Conservation (phyloP, 2,888 invertebrate species). For the Epirrita christyi region DNA sequence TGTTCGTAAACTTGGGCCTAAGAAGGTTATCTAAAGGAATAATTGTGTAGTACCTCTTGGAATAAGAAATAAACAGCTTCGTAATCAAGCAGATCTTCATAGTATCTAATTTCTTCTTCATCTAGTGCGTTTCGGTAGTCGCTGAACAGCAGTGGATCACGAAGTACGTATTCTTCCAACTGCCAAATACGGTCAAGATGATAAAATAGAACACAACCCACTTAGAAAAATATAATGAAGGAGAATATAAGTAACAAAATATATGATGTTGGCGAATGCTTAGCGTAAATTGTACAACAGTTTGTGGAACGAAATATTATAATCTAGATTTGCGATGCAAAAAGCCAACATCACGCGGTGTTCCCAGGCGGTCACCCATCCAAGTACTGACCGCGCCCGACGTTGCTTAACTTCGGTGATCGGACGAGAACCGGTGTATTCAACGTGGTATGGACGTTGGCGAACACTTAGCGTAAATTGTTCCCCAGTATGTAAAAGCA, state of each 20-base stretch:
- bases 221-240: too few relatives aligned
- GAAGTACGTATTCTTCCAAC: conserved; percentile 88
- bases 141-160: conserved; percentile 94
- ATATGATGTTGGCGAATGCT: too few relatives aligned
- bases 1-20: too few relatives aligned
- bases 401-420: conserved; percentile 79
- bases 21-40: too few relatives aligned
- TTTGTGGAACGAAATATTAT: too few relatives aligned
- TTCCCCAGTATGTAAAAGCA: not conserved
- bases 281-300: too few relatives aligned
- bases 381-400: conserved; percentile 74
- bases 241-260: too few relatives aligned
- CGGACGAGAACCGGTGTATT: conserved; percentile 68
- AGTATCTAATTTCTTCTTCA: conserved; percentile 91
- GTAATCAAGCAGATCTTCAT: conserved; percentile 96
- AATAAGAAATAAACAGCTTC: conserved; percentile 95
- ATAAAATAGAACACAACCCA: not conserved
- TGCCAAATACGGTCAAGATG: conserved; percentile 38
- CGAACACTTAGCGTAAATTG: not conserved
- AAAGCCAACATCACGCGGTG: conserved; percentile 62
- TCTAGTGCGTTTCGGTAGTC: conserved; percentile 95
- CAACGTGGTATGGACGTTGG: conserved; percentile 28
- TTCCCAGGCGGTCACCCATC: conserved; percentile 68
- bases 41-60: conserved; percentile 87
- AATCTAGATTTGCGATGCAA: conserved; percentile 31